Base-by-base conservation (phyloP, 2,797 vertebrate species). In the Alauda arvensis region DNA sequence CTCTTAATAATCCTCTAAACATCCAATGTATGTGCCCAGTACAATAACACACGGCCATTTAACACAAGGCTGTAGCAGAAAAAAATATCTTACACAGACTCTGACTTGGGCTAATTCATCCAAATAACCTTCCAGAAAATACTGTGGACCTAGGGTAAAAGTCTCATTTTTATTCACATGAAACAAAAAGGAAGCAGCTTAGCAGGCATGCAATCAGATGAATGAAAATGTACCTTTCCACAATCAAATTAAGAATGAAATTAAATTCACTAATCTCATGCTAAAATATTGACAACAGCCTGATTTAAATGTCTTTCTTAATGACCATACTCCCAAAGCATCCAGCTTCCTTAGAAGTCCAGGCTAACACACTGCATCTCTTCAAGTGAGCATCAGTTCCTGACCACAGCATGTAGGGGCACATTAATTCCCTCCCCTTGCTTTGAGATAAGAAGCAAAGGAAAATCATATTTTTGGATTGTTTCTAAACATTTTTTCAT, bases 111-210 rank as follows among this genome's bases (percentile, higher is more conserved):
- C 9, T 56, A 80, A 59, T 40, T 88, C 29, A 26, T 18, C 28
- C 55, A 84, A 77, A 40, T 12, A 18, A 52, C 49, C 42, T 39
- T 67, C 31, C 55, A 66, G 60, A 76, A 87, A 90, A 83, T 68
- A 49, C 13, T 52, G 42, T 43, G 29, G 24, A 60, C 33, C 21
- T 63, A 7, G 3, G 5, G 29, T 45, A 59, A 60, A 85, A 74
- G 10, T 18, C 72, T 57, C 7, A 52, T 70, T 85, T 66, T 77
- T 75, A 63, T 72, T 83, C 82, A 55, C 12, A 2, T 13, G 42
- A 77, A 89, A 83, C 13, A 48, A 66, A 87, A 77, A 74, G 20
- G 61, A 77, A 89, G 46, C 53, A 49, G 26, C 26, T 87, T 66
- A 59, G n/a, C 37, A 49, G 8, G 18, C 48, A 40, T 8, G 18